Conservation (phyloP, 2,113 vertebrate genomes). For the Chelonoidis abingdonii region DNA sequence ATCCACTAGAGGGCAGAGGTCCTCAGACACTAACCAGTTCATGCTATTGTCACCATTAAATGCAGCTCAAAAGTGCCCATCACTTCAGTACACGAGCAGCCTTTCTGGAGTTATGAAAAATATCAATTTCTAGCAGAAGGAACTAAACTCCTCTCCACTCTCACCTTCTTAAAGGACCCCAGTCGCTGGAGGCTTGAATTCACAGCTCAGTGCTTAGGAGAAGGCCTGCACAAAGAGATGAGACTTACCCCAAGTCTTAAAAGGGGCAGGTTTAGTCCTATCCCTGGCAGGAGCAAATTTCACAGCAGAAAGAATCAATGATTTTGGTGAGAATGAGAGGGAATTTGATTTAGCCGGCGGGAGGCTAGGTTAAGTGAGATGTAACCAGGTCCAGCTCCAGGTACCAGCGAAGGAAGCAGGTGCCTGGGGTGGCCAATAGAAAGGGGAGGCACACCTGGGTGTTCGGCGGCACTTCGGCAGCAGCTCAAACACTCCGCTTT, state of each 20-base stretch:
- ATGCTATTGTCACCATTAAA: background rate
- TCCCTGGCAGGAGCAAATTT: slow-evolving; percentile 2
- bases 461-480: no score
- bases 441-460: no score
- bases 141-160: background rate
- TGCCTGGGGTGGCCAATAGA: no score
- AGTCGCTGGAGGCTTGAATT: background rate
- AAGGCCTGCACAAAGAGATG: background rate
- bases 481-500: no score
- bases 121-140: background rate
- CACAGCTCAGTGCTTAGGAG: background rate
- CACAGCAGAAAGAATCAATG: slow-evolving; percentile 6
- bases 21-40: background rate
- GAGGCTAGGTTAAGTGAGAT: background rate
- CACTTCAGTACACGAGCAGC: background rate
- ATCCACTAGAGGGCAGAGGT: slow-evolving; percentile 56
- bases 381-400: background rate
- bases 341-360: background rate
- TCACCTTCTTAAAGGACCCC: background rate
- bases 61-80: background rate
- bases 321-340: background rate
- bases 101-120: background rate
- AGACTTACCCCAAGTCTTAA: background rate
- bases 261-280: slow-evolving; percentile 8
- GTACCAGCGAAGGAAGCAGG: no score